These are phyloP conservation scores for Entomobrya proxima DNA, from an alignment of 2,888 invertebrate species.

Conservation along the genomic window DNA sequence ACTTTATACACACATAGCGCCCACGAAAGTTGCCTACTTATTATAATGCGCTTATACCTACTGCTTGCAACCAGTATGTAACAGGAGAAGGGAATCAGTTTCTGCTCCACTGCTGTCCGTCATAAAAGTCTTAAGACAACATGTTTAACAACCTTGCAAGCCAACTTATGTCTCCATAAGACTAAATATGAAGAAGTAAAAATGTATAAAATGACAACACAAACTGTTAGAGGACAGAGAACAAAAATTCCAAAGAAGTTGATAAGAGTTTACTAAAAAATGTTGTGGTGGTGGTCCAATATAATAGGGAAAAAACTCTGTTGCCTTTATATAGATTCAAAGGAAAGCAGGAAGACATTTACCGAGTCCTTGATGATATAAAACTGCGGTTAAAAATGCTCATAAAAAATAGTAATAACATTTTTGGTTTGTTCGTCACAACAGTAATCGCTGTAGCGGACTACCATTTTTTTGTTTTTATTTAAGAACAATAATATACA, in stretches of 20 bases:
- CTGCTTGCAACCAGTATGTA: slow-evolving; percentile 9
- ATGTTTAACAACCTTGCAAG: slow-evolving; percentile 56
- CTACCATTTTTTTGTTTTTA: neutral
- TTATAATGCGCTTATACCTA: neutral
- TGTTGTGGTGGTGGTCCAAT: neutral
- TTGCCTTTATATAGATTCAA: neutral
- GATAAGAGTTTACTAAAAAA: slow-evolving; percentile 18
- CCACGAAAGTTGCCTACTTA: neutral
- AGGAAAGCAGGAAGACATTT: slow-evolving; percentile 54
- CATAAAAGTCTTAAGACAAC: slow-evolving; percentile 51
- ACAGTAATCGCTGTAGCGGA: neutral
- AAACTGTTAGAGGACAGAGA: slow-evolving; percentile 47
- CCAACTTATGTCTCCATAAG: slow-evolving; percentile 52
- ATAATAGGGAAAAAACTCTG: neutral
- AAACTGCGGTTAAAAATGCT: slow-evolving; percentile 27
- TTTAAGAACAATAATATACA: too few relatives aligned
- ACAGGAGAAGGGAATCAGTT: slow-evolving; percentile 24
- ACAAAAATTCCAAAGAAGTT: slow-evolving; percentile 40
- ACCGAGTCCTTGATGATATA: slow-evolving; percentile 17
- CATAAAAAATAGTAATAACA: slow-evolving; percentile 15
- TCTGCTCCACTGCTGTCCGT: slow-evolving; percentile 34
- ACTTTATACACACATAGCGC: neutral
- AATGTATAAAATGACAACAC: slow-evolving; percentile 21
- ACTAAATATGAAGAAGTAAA: neutral
- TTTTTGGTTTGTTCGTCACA: neutral